Evolutionary conservation across 2,888 invertebrate species (phyloP).

Genomic region (Margaritifera margaritifera): DNA sequence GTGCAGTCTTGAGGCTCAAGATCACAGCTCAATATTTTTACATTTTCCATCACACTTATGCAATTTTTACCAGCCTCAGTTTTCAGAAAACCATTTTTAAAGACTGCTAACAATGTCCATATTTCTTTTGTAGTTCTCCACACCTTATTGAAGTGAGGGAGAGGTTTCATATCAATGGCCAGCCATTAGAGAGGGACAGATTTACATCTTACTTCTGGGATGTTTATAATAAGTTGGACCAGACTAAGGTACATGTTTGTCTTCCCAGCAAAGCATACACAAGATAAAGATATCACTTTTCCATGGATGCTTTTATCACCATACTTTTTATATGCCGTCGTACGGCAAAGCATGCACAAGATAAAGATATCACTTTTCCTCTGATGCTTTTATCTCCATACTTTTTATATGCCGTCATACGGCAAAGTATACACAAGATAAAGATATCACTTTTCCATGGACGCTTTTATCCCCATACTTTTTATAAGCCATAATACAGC

Average conservation of each 20-base stretch:
- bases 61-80: not conserved
- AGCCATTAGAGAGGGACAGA: conserved; percentile 81
- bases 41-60: not conserved
- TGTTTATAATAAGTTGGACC: conserved; percentile 78
- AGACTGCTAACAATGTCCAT: not conserved
- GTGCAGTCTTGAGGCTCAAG: not conserved
- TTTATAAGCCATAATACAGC: too few species aligned
- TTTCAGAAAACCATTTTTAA: not conserved
- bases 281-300: not conserved
- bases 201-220: conserved; percentile 89
- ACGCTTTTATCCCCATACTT: too few species aligned
- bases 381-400: too few species aligned
- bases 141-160: conserved; percentile 94
- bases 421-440: not conserved
- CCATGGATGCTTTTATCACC: too few species aligned
- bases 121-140: conserved; percentile 82
- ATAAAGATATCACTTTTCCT: too few species aligned
- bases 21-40: conserved; percentile 1
- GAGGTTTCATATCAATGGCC: conserved; percentile 90
- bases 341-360: too few species aligned
- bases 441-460: too few species aligned
- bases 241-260: conserved; percentile 49
- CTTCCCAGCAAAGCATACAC: not conserved
- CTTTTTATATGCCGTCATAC: too few species aligned
- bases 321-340: too few species aligned